Conservation (phyloP, 2,113 vertebrate genomes). For the Capreolus pygargus region DNA sequence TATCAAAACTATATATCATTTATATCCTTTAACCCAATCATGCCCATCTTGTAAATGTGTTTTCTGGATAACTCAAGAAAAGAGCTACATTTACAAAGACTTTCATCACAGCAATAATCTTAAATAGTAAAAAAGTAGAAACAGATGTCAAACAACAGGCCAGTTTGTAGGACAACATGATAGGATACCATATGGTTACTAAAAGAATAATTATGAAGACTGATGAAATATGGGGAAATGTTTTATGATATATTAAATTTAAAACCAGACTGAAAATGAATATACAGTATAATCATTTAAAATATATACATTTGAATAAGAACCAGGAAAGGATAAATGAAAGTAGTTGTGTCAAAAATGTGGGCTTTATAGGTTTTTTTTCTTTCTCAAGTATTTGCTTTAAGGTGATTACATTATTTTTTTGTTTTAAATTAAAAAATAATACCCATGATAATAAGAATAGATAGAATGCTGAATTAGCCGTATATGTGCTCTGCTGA, state of each 20-base stretch:
- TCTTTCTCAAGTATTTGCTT: background rate
- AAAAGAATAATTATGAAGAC: background rate
- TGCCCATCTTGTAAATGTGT: background rate
- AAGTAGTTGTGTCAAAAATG: background rate
- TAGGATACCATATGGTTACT: background rate
- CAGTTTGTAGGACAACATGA: background rate
- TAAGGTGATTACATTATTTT: constrained; percentile 1
- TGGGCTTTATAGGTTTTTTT: background rate
- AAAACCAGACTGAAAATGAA: constrained; percentile 35
- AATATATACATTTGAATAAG: background rate
- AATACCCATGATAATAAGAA: background rate
- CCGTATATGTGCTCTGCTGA: background rate
- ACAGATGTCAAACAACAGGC: background rate
- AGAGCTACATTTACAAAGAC: background rate
- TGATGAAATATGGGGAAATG: background rate
- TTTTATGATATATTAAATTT: background rate
- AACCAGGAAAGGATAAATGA: background rate
- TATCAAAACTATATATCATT: background rate
- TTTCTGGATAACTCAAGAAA: constrained; percentile 18
- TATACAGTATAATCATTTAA: background rate
- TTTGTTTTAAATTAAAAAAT: constrained; percentile 28
- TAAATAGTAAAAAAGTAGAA: background rate
- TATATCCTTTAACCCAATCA: background rate
- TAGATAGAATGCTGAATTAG: background rate
- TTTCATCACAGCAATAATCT: constrained; percentile 28